Percentiles rank a stretch among this genome's conserved stretches.
Conservation (phyloP, 2,888 invertebrate genomes). For the Mimas tiliae region DNA sequence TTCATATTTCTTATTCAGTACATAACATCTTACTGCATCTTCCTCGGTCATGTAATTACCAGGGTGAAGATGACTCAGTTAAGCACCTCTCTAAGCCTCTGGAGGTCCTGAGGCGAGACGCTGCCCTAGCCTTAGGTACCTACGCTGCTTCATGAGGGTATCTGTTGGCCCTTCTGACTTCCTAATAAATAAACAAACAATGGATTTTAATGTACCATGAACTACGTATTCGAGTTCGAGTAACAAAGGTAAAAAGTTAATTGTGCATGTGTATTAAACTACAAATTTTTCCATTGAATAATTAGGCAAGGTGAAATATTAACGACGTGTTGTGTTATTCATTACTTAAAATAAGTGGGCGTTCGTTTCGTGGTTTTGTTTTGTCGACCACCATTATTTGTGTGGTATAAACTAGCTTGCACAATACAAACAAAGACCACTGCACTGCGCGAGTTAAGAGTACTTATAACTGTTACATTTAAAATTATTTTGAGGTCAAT, state of each 20-base stretch:
- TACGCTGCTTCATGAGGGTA: no score
- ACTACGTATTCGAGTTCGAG: not conserved
- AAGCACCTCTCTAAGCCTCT: no score
- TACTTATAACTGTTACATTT: slow-evolving; percentile 54
- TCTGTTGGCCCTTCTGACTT: no score
- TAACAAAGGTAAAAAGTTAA: not conserved
- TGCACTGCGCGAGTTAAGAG: slow-evolving; percentile 30
- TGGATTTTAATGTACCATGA: no score
- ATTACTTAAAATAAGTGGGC: slow-evolving; percentile 39
- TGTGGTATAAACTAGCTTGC: slow-evolving; percentile 43
- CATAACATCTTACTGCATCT: no score
- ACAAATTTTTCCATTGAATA: not conserved
- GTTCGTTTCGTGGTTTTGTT: slow-evolving; percentile 43
- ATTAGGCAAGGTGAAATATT: slow-evolving; percentile 24
- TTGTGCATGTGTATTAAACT: not conserved
- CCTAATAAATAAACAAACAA: no score
- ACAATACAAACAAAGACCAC: slow-evolving; percentile 43
- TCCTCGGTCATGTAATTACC: no score
- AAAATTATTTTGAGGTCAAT: slow-evolving; percentile 67
- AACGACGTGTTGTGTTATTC: slow-evolving; percentile 35
- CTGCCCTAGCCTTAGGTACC: no score
- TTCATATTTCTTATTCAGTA: no score
- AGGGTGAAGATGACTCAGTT: no score
- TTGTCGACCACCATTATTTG: slow-evolving; percentile 45
- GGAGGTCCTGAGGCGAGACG: no score